Percentiles rank a stretch among this genome's conserved stretches.
Evolutionary conservation across 2,888 invertebrate genomes (phyloP).

Genomic region (Pogonocherus hispidulus): DNA sequence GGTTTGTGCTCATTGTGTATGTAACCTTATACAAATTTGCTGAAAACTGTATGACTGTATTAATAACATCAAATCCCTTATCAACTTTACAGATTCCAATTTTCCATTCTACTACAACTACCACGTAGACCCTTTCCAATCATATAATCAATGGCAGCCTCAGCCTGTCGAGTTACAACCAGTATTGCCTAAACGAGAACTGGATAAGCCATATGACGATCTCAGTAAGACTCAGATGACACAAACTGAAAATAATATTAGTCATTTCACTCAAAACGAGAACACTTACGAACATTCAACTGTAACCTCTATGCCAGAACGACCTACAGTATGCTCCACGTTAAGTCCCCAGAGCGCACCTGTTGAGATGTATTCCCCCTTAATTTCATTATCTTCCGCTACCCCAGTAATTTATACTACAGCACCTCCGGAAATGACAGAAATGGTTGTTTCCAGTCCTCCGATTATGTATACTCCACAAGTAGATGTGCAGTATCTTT

Average conservation of each 20-base stretch:
- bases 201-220: constrained; percentile 16
- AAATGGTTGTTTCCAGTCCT: constrained; percentile 53
- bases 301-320: constrained; percentile 11
- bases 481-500: constrained; percentile 54
- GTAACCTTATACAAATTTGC: no score
- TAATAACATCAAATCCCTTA: no score
- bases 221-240: not conserved
- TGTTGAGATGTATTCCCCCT: constrained; percentile 54
- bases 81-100: constrained; percentile 53
- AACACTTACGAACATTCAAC: constrained; percentile 14
- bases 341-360: constrained; percentile 44
- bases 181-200: constrained; percentile 29
- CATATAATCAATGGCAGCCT: constrained; percentile 45
- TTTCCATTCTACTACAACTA: constrained; percentile 57
- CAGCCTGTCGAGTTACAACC: constrained; percentile 38
- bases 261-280: not conserved
- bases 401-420: constrained; percentile 54
- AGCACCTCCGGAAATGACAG: constrained; percentile 50
- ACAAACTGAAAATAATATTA: not conserved
- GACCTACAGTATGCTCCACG: constrained; percentile 38
- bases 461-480: constrained; percentile 55
- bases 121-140: constrained; percentile 50
- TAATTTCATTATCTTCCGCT: constrained; percentile 49
- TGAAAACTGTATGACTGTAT: no score
- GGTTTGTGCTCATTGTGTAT: no score